These are phyloP conservation scores for Rhegmatorhina hoffmannsi DNA, from an alignment of 2,113 vertebrate species.

Conservation along the genomic window DNA sequence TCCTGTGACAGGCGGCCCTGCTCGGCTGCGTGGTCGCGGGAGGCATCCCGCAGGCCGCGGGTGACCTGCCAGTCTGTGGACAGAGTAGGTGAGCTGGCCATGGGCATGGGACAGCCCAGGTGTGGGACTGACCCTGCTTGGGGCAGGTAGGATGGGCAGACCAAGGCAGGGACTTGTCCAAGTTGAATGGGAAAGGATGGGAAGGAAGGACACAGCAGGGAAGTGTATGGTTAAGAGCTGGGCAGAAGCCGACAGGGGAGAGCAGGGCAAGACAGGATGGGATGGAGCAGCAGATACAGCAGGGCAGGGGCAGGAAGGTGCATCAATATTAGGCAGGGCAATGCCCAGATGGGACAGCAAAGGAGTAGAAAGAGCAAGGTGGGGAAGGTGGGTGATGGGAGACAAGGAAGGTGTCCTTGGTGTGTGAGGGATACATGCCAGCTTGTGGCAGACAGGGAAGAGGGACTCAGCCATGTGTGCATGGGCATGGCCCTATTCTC, in stretches of 20 bases:
- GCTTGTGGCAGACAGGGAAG: too few relatives aligned
- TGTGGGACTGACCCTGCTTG: fast-evolving
- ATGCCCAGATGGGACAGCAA: too few relatives aligned
- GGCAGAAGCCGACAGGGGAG: not conserved
- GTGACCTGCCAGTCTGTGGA: slow-evolving; percentile 47
- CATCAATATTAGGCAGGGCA: too few relatives aligned
- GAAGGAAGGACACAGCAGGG: not conserved
- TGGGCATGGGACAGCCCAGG: fast-evolving
- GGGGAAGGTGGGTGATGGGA: too few relatives aligned
- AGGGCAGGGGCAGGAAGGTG: too few relatives aligned
- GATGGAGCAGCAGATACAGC: too few relatives aligned
- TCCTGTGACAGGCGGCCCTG: not conserved
- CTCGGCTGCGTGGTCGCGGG: not conserved
- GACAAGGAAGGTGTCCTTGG: too few relatives aligned
- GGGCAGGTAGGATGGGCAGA: not conserved
- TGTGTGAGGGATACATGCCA: too few relatives aligned
- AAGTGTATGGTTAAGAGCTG: fast-evolving
- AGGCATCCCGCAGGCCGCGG: not conserved
- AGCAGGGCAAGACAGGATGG: too few relatives aligned
- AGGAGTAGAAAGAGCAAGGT: too few relatives aligned
- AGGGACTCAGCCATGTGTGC: too few relatives aligned
- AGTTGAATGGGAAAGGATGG: not conserved
- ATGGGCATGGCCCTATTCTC: too few relatives aligned
- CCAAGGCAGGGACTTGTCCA: not conserved
- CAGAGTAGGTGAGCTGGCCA: not conserved